These are phyloP conservation scores for Notoglanidium macrostoma DNA, from an alignment of 2,797 vertebrate genomes.

Conservation along the genomic window DNA sequence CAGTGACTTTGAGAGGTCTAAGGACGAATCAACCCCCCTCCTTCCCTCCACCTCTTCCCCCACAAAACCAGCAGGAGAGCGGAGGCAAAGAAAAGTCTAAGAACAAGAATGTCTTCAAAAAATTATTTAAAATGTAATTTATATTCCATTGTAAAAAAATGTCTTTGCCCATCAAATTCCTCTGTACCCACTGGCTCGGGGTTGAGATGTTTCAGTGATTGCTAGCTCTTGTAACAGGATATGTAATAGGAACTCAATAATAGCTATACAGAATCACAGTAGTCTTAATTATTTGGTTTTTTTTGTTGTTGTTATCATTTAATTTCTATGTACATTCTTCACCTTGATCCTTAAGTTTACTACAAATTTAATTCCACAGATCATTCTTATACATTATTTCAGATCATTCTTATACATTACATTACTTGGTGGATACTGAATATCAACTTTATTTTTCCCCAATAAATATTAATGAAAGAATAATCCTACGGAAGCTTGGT, in stretches of 20 bases:
- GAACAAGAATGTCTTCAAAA: slow-evolving; percentile 69
- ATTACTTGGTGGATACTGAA: neutral
- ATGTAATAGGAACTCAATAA: neutral
- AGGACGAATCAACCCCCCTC: slow-evolving; percentile 45
- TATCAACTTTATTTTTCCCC: neutral
- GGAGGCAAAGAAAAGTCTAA: slow-evolving; percentile 61
- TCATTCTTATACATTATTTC: no score
- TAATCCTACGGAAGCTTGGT: neutral
- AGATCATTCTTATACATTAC: neutral
- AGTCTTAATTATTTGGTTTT: neutral
- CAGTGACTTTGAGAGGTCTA: slow-evolving; percentile 47
- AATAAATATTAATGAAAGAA: slow-evolving; percentile 8
- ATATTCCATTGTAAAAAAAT: neutral
- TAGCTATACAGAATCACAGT: neutral
- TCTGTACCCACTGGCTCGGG: neutral
- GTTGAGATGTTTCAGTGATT: neutral
- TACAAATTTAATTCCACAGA: neutral
- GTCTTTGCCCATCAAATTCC: neutral
- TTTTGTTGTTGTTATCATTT: neutral
- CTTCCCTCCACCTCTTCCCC: slow-evolving; percentile 43
- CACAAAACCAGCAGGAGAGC: slow-evolving; percentile 39
- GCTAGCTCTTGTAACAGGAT: neutral
- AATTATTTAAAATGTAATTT: slow-evolving; percentile 73
- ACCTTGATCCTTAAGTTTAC: slow-evolving; percentile 22
- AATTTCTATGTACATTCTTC: neutral